A percentile compares a stretch with the other conserved stretches of the same genome.
These are phyloP conservation scores for Andrena trimmerana DNA, from an alignment of 2,888 invertebrate genomes.

Conservation along the genomic window DNA sequence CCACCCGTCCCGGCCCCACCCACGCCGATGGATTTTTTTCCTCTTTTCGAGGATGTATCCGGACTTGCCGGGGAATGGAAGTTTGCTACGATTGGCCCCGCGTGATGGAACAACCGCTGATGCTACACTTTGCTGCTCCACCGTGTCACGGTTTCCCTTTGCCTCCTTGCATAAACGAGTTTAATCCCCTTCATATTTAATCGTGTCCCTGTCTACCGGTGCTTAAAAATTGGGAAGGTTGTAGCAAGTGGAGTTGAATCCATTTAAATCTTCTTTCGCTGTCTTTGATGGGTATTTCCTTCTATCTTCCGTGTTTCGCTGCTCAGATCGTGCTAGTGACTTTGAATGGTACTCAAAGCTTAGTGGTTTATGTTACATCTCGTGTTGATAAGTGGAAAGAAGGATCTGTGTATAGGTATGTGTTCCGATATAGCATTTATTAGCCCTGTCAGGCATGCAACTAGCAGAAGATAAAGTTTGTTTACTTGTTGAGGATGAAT, in stretches of 20 bases:
- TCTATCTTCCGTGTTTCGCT: not conserved
- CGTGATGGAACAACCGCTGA: constrained; percentile 80
- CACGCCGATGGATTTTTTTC: constrained; percentile 83
- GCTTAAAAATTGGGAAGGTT: constrained; percentile 29
- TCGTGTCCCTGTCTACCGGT: not conserved
- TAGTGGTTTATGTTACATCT: not conserved
- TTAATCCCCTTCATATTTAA: constrained; percentile 50
- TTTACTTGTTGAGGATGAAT: too few relatives aligned
- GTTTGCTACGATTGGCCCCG: constrained; percentile 82
- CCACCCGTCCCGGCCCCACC: constrained; percentile 81
- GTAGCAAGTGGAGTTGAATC: constrained; percentile 25
- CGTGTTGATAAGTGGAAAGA: not conserved
- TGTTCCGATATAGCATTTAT: not conserved
- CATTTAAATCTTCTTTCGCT: constrained; percentile 23
- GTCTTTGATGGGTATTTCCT: not conserved
- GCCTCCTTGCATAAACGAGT: constrained; percentile 53
- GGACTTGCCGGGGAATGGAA: constrained; percentile 84
- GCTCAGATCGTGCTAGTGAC: not conserved
- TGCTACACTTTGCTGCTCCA: constrained; percentile 78
- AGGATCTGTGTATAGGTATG: too few relatives aligned
- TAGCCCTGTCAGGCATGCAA: not conserved
- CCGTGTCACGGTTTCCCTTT: constrained; percentile 69
- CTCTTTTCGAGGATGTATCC: constrained; percentile 84
- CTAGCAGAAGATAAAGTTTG: too few relatives aligned
- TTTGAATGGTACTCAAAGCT: not conserved